Base-by-base conservation (phyloP, 2,888 invertebrate genomes). In the Nomada fucata region DNA sequence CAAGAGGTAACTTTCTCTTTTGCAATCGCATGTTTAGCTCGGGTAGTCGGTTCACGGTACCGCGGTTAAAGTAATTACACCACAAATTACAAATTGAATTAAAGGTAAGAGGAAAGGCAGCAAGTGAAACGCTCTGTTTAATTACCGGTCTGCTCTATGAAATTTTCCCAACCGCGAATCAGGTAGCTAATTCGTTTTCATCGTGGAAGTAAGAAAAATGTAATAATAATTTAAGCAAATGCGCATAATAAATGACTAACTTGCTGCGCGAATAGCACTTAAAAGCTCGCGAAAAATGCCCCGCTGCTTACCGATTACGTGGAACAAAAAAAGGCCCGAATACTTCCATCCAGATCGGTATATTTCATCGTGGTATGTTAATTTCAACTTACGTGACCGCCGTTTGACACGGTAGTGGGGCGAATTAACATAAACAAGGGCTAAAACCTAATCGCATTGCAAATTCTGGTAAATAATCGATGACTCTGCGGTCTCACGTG, bases 11-110 rank as follows among this genome's bases (percentile, higher is more conserved):
- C 82, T 86, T 84, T 86, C 87, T 65, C 79, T 42, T 23, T 1
- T 11, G 52, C 75, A 84, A 87, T 85, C 82, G 68, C 79, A 67
- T 68, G 18, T 69, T 67, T 63, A 76, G 57, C 47, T 26, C 13
- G 26, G 63, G 2, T 69, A 26, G 52, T 42, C 29, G 59, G 53
- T 50, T 81, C 69, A 60, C 59, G 13, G 20, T 67, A 67, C 23
- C 64, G 7, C 36, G 18, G 29, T 29, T n/a, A 23, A 26, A 15
- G 9, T 70, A 76, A 70, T 65, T 64, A 26, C 13, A 36, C 47
- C 13, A 13, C 44, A 13, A 69, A 60, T 77, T 78, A 47, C 44
- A 60, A 7, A 15, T 0, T 53, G 53, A 65, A 70, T 70, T 36
- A 68, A 69, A 53, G 53, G 7, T 11, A 63, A 55, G 50, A 42